Evolutionary conservation across 2,113 vertebrate species (phyloP).

Genomic region (Mustela lutreola): DNA sequence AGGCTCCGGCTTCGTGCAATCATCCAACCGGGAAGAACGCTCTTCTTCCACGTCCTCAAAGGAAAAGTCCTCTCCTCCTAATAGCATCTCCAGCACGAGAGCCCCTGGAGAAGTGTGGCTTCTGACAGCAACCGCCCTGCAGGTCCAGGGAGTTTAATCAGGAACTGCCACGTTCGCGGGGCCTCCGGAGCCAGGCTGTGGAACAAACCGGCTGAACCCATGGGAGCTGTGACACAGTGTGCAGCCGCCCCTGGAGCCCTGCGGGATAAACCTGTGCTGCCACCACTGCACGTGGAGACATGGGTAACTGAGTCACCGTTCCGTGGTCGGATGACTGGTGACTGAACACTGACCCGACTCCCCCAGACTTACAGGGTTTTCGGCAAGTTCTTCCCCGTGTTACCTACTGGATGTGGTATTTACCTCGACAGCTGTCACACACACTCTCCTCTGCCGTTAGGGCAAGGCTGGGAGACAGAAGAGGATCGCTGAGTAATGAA

Average conservation of each 20-base stretch:
- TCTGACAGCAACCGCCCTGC: too few species aligned
- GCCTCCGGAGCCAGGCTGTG: background rate
- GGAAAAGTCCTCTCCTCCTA: background rate
- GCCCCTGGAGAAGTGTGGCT: background rate
- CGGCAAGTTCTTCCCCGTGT: background rate
- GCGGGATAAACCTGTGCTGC: background rate
- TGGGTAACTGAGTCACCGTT: background rate
- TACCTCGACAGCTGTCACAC: background rate
- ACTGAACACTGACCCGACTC: background rate
- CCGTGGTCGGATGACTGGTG: background rate
- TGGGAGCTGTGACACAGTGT: background rate
- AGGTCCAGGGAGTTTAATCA: background rate
- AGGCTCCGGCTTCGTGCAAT: background rate
- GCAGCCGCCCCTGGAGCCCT: background rate
- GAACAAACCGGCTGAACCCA: background rate
- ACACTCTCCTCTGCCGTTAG: background rate
- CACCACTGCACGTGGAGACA: too few species aligned
- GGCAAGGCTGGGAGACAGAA: background rate
- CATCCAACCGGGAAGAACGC: background rate
- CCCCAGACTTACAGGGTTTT: background rate
- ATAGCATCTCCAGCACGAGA: background rate
- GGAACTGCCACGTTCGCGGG: rapidly evolving
- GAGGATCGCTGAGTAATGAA: background rate
- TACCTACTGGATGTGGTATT: background rate
- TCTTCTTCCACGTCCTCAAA: background rate